Conservation (phyloP, 1,140 invertebrate genomes). For the Alviniconcha marisindica region DNA sequence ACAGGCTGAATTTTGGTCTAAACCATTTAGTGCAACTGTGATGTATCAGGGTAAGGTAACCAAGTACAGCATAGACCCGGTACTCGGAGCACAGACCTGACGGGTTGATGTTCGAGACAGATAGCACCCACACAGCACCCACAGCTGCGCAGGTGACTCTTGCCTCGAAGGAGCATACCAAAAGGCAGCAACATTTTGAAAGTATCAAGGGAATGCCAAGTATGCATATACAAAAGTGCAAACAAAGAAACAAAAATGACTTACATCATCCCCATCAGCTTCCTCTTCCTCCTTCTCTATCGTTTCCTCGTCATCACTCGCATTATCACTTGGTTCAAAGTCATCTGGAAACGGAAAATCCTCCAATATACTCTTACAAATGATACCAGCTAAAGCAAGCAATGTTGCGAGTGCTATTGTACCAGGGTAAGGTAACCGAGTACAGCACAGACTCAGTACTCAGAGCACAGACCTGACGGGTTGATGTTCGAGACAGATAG, state of each 20-base stretch:
- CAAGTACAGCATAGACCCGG: background rate
- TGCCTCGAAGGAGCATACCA: background rate
- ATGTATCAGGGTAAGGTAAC: constrained; percentile 8
- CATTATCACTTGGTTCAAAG: constrained; percentile 84
- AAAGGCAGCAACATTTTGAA: background rate
- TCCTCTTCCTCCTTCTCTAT: constrained; percentile 92
- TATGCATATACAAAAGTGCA: background rate
- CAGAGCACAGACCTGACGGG: constrained; percentile 5
- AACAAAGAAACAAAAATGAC: constrained; percentile 26
- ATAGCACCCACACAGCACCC: background rate
- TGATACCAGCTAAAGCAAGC: too few species aligned
- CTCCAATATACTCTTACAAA: too few species aligned
- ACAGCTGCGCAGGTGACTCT: background rate
- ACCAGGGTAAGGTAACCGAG: background rate
- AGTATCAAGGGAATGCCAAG: background rate
- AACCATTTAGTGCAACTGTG: too few species aligned
- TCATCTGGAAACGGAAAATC: constrained; percentile 78
- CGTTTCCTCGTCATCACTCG: constrained; percentile 96
- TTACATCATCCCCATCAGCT: constrained; percentile 78
- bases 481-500: background rate
- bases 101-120: constrained; percentile 5
- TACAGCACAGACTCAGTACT: background rate
- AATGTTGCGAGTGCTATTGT: too few species aligned
- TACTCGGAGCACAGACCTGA: constrained; percentile 15
- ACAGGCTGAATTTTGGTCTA: too few species aligned